Conservation (phyloP, 2,888 invertebrate species). For the Tipula confusa region DNA sequence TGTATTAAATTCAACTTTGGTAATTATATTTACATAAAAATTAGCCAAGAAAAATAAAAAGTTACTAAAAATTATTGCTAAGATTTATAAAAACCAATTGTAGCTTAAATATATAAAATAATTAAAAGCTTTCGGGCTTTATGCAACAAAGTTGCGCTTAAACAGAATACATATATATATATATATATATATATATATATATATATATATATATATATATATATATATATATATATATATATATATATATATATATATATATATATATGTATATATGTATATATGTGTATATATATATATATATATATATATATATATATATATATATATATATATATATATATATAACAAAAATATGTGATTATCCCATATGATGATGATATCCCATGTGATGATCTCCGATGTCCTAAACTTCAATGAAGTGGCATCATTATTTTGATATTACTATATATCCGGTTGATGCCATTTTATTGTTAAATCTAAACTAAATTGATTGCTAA, state of each 20-base stretch:
- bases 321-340: no score
- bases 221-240: no score
- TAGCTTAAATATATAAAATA: background rate
- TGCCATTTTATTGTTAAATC: background rate
- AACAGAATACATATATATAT: no score
- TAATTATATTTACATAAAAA: slow-evolving; percentile 13
- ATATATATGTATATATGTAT: no score
- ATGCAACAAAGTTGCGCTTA: background rate
- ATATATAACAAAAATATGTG: background rate
- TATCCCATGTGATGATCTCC: no score
- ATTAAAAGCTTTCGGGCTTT: background rate
- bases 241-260: no score
- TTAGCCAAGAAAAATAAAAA: background rate
- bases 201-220: no score
- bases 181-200: no score
- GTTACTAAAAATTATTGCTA: background rate
- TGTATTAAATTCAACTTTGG: background rate
- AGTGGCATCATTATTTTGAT: background rate
- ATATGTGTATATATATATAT: no score
- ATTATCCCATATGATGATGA: no score
- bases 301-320: no score
- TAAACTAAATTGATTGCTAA: background rate
- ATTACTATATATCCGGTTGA: background rate
- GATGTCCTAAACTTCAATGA: background rate
- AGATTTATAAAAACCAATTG: background rate